phyloP scores from a whole-genome alignment of 2,113 vertebrate genomes.

The Myiopsitta monachus region DNA sequence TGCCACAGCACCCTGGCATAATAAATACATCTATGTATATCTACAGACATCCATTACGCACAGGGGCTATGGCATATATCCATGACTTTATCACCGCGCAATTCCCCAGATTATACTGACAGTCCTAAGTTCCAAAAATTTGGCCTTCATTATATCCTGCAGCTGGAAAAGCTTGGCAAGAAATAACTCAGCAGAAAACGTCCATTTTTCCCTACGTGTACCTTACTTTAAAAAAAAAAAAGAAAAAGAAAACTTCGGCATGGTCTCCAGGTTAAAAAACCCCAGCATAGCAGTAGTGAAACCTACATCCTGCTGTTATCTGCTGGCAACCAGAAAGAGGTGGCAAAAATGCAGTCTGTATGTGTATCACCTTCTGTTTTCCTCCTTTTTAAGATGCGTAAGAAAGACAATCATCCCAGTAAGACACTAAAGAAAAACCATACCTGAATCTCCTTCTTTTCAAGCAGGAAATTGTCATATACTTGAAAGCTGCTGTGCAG shows the following conservation, averaged over 20 bases:
- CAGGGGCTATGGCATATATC: background rate
- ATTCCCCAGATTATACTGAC: constrained; percentile 54
- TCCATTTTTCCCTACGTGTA: constrained; percentile 45
- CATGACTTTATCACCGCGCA: constrained; percentile 36
- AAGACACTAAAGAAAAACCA: background rate
- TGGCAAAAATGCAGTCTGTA: background rate
- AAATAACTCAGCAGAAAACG: constrained; percentile 43
- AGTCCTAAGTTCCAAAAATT: constrained; percentile 61
- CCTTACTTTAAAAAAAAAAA: background rate
- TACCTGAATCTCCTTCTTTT: background rate
- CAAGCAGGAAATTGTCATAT: background rate
- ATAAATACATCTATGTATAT: background rate
- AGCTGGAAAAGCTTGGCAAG: constrained; percentile 70
- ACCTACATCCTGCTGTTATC: constrained; percentile 18
- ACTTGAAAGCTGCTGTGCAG: background rate
- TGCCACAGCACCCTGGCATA: background rate
- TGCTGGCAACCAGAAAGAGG: constrained; percentile 6
- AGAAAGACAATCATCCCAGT: background rate
- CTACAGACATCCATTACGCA: background rate
- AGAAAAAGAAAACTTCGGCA: background rate
- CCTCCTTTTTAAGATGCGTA: background rate
- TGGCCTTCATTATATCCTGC: constrained; percentile 30
- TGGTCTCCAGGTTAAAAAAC: background rate
- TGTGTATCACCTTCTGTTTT: background rate
- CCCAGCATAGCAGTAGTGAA: background rate